phyloP scores from a whole-genome alignment of 2,113 vertebrate species.

The Crypturellus undulatus region DNA sequence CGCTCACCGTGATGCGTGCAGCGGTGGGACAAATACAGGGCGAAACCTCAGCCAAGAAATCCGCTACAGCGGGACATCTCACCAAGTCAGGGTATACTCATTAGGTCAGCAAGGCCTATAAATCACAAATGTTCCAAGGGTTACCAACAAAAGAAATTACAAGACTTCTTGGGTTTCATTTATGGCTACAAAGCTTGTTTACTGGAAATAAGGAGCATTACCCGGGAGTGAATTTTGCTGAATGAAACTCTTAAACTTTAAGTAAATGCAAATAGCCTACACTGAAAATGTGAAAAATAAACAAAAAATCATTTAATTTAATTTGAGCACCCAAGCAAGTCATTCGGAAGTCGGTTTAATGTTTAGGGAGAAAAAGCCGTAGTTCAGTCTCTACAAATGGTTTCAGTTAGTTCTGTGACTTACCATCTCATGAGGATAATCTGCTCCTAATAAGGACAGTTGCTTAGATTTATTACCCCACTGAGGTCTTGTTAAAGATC shows the following conservation, averaged over 20 bases:
- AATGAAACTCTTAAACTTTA: slow-evolving; percentile 8
- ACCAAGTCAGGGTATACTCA: not conserved
- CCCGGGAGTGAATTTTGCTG: not conserved
- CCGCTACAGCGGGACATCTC: not conserved
- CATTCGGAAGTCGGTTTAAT: slow-evolving; percentile 65
- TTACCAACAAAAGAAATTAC: not conserved
- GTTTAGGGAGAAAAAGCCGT: slow-evolving; percentile 51
- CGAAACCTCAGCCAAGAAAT: not conserved
- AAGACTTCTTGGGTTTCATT: not conserved
- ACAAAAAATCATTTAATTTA: slow-evolving; percentile 78
- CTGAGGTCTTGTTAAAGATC: slow-evolving; percentile 83
- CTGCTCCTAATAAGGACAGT: slow-evolving; percentile 82
- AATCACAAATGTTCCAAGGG: not conserved
- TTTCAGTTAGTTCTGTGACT: slow-evolving; percentile 79
- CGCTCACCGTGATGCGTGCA: no score
- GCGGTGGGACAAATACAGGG: not conserved
- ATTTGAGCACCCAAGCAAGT: slow-evolving; percentile 73
- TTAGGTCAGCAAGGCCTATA: not conserved
- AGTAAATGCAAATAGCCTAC: slow-evolving; percentile 59
- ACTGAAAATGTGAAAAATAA: slow-evolving; percentile 73
- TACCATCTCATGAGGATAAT: slow-evolving; percentile 77
- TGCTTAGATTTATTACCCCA: slow-evolving; percentile 82
- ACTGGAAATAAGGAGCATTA: not conserved
- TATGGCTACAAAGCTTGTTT: not conserved
- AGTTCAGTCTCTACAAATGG: slow-evolving; percentile 61